Evolutionary conservation across 2,113 vertebrate species (phyloP).

Genomic region (Tragelaphus strepsiceros): DNA sequence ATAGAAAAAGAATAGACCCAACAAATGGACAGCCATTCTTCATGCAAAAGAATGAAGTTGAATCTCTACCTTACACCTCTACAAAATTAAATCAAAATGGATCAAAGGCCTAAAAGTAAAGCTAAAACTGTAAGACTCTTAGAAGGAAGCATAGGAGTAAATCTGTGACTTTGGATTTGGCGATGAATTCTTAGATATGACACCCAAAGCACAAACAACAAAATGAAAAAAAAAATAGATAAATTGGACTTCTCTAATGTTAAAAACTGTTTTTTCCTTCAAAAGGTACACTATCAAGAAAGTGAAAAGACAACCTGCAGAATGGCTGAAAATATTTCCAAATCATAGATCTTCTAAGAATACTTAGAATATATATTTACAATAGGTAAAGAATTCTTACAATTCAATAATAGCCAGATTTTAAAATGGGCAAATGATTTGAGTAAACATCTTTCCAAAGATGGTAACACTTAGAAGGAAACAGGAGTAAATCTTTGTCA

Average conservation of each 20-base stretch:
- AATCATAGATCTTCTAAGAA: background rate
- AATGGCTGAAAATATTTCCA: background rate
- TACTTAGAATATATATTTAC: background rate
- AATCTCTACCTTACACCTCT: background rate
- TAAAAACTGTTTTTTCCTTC: slow-evolving; percentile 12
- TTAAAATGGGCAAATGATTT: background rate
- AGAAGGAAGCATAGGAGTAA: background rate
- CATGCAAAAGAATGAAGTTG: background rate
- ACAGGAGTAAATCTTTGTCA: background rate
- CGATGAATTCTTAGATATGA: background rate
- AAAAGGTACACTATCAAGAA: background rate
- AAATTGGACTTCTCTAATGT: background rate
- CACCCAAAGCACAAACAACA: background rate
- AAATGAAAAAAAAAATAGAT: background rate
- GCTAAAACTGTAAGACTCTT: background rate
- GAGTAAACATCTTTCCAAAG: background rate
- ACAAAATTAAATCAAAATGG: background rate
- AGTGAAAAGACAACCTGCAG: background rate
- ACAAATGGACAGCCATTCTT: background rate
- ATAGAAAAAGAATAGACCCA: background rate
- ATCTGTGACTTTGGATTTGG: background rate
- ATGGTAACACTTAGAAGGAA: background rate
- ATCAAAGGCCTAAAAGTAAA: background rate
- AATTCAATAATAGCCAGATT: background rate
- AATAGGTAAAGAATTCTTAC: background rate